Conservation (phyloP, 2,888 invertebrate species). For the Halictus quadricinctus region DNA sequence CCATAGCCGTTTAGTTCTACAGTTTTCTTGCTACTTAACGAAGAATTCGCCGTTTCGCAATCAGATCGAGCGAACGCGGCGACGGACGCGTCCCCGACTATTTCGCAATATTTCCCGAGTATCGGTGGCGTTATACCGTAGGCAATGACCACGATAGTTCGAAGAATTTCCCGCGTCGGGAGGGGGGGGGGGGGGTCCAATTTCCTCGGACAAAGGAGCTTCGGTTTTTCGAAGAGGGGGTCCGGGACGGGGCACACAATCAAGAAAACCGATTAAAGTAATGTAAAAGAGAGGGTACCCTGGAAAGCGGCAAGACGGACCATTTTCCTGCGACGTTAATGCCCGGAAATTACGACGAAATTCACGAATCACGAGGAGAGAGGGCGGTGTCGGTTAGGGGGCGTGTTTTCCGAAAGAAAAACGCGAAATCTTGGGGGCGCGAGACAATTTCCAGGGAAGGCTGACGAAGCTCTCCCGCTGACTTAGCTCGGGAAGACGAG, state of each 20-base stretch:
- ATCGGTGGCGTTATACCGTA: neutral
- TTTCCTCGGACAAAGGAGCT: conserved; percentile 18
- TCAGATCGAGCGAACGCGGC: neutral
- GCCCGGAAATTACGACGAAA: conserved; percentile 30
- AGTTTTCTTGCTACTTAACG: neutral
- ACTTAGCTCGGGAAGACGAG: conserved; percentile 32
- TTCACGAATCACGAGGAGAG: neutral
- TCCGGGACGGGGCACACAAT: neutral
- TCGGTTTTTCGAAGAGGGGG: conserved; percentile 1
- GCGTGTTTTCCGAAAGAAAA: conserved; percentile 14
- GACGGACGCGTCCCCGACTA: neutral
- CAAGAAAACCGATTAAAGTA: conserved; percentile 16
- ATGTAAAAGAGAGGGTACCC: neutral
- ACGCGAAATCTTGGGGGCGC: neutral
- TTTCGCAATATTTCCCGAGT: neutral
- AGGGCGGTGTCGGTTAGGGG: neutral
- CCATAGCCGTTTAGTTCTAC: neutral
- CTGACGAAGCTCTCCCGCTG: conserved; percentile 41
- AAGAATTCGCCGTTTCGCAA: neutral
- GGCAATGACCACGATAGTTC: neutral
- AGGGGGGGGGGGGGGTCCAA: neutral
- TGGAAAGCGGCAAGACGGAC: neutral
- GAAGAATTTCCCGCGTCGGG: neutral
- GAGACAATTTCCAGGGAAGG: conserved; percentile 15
- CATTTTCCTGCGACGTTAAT: conserved; percentile 27